phyloP scores from a whole-genome alignment of 2,888 invertebrate genomes.

The Mechanitis messenoides region DNA sequence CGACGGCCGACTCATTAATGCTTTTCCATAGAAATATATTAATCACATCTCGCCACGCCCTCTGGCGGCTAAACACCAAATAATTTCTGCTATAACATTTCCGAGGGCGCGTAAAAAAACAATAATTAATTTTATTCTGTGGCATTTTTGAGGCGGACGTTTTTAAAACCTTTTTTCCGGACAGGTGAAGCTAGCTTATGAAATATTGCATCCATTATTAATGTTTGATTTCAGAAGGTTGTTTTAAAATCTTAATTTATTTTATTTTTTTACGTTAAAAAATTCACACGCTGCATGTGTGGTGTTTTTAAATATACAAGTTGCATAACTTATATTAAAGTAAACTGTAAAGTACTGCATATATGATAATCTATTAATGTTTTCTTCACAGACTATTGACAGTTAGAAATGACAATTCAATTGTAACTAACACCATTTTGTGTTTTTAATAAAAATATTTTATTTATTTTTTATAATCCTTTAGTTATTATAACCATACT shows the following conservation, averaged over 20 bases:
- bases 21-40: constrained; percentile 72
- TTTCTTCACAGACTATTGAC: too few relatives aligned
- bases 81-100: constrained; percentile 69
- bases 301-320: not conserved
- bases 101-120: constrained; percentile 54
- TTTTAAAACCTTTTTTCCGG: constrained; percentile 38
- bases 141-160: constrained; percentile 57
- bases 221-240: constrained; percentile 38
- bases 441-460: too few relatives aligned
- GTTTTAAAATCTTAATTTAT: constrained; percentile 37
- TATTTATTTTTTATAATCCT: too few relatives aligned
- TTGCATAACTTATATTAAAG: not conserved
- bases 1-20: constrained; percentile 58
- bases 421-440: too few relatives aligned
- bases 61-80: constrained; percentile 72
- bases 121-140: constrained; percentile 69
- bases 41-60: constrained; percentile 67
- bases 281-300: constrained; percentile 11
- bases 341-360: not conserved
- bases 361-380: too few relatives aligned
- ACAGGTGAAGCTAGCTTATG: constrained; percentile 59
- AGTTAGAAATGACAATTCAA: too few relatives aligned
- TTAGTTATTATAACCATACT: too few relatives aligned
- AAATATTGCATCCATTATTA: constrained; percentile 47
- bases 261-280: constrained; percentile 21